phyloP scores from a whole-genome alignment of 2,888 invertebrate species.

The Drosophila helvetica region DNA sequence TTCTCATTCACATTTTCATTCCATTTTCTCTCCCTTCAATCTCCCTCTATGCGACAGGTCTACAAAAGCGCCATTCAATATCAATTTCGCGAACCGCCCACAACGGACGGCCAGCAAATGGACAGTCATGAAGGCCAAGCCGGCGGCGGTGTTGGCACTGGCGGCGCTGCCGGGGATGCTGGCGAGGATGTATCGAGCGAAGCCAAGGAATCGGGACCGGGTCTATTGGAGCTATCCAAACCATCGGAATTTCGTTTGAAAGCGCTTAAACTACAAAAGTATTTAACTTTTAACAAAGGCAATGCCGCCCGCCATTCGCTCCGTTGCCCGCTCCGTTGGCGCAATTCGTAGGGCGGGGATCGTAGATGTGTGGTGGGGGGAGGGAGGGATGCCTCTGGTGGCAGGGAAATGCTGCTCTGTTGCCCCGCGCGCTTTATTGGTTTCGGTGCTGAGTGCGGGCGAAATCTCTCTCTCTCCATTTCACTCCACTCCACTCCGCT shows the following conservation, averaged over 20 bases:
- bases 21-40: conserved; percentile 9
- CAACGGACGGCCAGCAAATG: conserved; percentile 71
- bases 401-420: conserved; percentile 23
- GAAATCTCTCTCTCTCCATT: conserved; percentile 39
- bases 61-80: conserved; percentile 83
- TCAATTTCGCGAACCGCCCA: conserved; percentile 83
- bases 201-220: conserved; percentile 75
- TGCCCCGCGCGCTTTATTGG: conserved; percentile 76
- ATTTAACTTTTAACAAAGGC: conserved; percentile 79
- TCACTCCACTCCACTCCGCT: neutral
- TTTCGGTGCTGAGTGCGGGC: conserved; percentile 59
- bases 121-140: conserved; percentile 65
- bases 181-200: conserved; percentile 64
- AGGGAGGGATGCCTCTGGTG: conserved; percentile 10
- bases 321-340: conserved; percentile 39
- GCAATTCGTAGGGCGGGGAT: conserved; percentile 11
- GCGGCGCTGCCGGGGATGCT: conserved; percentile 49
- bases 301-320: conserved; percentile 48
- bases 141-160: conserved; percentile 19
- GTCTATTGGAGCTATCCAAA: conserved; percentile 82
- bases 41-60: conserved; percentile 63
- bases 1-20: neutral
- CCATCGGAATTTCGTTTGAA: conserved; percentile 84
- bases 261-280: conserved; percentile 83
- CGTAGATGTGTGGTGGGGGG: neutral